Base-by-base conservation (phyloP, 92 coral and sea anemone species). In the Parazoanthus swiftii region DNA sequence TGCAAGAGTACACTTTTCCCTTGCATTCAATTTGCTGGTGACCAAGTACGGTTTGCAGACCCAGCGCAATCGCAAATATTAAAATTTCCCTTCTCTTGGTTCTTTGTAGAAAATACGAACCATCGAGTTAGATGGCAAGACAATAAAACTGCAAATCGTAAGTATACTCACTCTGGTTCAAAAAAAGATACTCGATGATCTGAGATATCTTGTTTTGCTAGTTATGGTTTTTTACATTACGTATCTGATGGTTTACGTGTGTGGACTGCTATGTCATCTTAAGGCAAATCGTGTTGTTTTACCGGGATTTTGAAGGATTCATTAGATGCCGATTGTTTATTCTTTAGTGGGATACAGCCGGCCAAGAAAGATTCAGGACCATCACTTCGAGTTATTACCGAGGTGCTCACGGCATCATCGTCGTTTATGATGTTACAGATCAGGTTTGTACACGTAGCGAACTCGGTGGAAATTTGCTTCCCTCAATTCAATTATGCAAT, bases 51-150 rank as follows among this genome's bases (percentile, higher is more conserved):
- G 26, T 83, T 25, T 83, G 59, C 65, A 70, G 29, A 10, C 16
- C 46, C 42, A 71, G 21, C 26, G 43, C 59, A 68, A 38, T 54
- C 37, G 43, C 48, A 79, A n/a, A 79, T 44, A 44, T 20, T 67
- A 77, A 21, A 44, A 66, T 29, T n/a, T 43, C 3, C 66, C 36
- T 51, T 43, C 16, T 84, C 80, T 91, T 67, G 73, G 85, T 23
- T 85, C 67, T 81, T 79, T 80, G 38, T 76, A 97, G 99, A 97
- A 97, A 97, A 97, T 97, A 95, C 93, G 99, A 91, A 97, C 98
- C 93, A 97, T 97, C 91, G 99, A 97, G 81, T 85, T 97, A 93
- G 99, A 97, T 74, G 99, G 99, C 70, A 97, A 97, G 94, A 97
- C 99, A 84, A 97, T 97, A 91, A 97, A 97, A 93, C 95, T 97